phyloP scores from a whole-genome alignment of 2,888 invertebrate genomes.

The Pachycephus smyrnensis region DNA sequence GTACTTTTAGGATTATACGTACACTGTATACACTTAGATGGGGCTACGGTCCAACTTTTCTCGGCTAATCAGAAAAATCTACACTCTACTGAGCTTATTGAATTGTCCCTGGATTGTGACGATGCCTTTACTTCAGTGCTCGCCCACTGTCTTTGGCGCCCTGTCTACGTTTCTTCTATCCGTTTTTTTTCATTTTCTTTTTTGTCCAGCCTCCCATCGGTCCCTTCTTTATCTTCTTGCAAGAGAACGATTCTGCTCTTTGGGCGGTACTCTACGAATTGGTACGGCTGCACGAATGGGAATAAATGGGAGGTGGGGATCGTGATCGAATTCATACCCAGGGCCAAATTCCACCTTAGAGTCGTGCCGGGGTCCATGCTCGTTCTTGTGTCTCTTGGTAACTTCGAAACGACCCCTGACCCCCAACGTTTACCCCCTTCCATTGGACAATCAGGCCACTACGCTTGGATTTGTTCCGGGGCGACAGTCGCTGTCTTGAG shows the following conservation, averaged over 20 bases:
- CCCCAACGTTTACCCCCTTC: neutral
- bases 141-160: constrained; percentile 11
- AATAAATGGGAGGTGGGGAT: neutral
- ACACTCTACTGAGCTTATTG: constrained; percentile 60
- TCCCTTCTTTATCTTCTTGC: neutral
- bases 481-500: neutral
- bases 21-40: neutral
- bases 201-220: neutral
- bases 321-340: neutral
- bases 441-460: neutral
- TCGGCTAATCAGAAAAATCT: constrained; percentile 64
- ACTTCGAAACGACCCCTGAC: neutral
- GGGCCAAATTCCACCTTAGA: neutral
- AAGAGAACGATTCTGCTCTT: neutral
- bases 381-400: neutral
- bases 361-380: neutral
- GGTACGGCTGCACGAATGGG: neutral
- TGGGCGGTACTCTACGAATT: neutral
- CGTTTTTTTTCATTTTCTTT: neutral
- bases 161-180: constrained; percentile 19
- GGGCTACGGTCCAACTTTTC: constrained; percentile 50
- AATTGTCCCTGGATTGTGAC: constrained; percentile 46
- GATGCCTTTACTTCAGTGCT: neutral
- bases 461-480: neutral
- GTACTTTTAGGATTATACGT: neutral